A percentile compares a stretch with the other conserved stretches of the same genome.
Evolutionary conservation across 2,888 invertebrate genomes (phyloP).

Genomic region (Trissoscelio sp.): DNA sequence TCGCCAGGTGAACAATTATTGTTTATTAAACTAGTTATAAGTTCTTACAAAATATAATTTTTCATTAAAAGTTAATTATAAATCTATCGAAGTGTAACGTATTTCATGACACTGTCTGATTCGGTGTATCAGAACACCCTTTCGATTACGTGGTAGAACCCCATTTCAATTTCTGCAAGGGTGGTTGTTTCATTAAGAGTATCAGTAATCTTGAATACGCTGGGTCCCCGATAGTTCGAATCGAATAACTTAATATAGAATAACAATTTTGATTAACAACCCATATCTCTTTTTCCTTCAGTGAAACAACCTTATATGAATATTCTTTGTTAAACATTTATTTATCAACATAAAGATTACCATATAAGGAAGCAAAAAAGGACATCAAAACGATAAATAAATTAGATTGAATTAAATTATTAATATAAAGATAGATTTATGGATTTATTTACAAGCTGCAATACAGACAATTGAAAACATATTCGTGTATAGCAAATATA

Average conservation of each 20-base stretch:
- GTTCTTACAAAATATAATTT: not conserved
- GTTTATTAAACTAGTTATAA: no score
- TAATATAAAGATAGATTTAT: no score
- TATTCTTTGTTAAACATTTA: no score
- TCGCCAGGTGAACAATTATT: no score
- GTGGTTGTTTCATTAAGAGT: conserved; percentile 25
- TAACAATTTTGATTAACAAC: conserved; percentile 2
- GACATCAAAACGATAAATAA: no score
- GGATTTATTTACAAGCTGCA: no score
- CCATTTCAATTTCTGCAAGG: conserved; percentile 28
- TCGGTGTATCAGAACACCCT: conserved; percentile 10
- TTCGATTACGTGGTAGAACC: conserved; percentile 8
- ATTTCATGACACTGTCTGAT: conserved; percentile 8
- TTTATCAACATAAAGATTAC: no score
- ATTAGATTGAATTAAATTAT: no score
- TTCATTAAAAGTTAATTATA: conserved; percentile 15
- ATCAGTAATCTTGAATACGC: conserved; percentile 14
- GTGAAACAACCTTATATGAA: no score
- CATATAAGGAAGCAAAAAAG: no score
- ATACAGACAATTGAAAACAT: no score
- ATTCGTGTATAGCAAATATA: no score
- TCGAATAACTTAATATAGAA: conserved; percentile 9
- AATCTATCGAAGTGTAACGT: not conserved
- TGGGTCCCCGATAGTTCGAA: conserved; percentile 4
- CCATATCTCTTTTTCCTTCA: not conserved